phyloP scores from a whole-genome alignment of 2,888 invertebrate species.

The Polyommatus icarus region DNA sequence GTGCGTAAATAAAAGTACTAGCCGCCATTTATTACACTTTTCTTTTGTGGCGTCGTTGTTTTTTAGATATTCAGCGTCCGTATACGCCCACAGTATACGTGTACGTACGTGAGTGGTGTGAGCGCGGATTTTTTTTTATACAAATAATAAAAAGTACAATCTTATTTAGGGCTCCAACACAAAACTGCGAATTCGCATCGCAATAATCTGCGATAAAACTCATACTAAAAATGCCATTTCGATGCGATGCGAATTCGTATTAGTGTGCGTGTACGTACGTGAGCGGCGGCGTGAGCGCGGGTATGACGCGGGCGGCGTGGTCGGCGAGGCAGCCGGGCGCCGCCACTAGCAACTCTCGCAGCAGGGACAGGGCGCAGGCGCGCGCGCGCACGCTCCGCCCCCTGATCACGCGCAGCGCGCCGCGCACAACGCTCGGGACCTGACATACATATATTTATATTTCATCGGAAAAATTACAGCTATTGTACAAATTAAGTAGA shows the following conservation, averaged over 20 bases:
- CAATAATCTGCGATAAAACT: too few relatives aligned
- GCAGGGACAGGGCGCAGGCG: conserved; percentile 93
- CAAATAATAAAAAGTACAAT: background rate
- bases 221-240: too few relatives aligned
- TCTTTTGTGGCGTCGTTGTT: too few relatives aligned
- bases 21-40: too few relatives aligned
- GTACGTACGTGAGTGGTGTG: conserved; percentile 80
- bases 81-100: background rate
- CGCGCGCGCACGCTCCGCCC: conserved; percentile 84
- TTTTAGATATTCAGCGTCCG: too few relatives aligned
- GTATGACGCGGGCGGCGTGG: conserved; percentile 91
- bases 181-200: too few relatives aligned
- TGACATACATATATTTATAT: conserved; percentile 40
- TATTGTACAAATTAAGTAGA: too few relatives aligned
- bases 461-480: background rate
- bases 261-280: conserved; percentile 62
- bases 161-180: background rate
- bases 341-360: conserved; percentile 94
- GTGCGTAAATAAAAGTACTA: too few relatives aligned
- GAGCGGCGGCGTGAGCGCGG: conserved; percentile 93
- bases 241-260: background rate
- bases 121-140: background rate
- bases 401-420: conserved; percentile 93
- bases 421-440: conserved; percentile 86
- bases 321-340: conserved; percentile 93